Base-by-base conservation (phyloP, 53 echinoderm and acorn worm species). In the Luidia sarsii region DNA sequence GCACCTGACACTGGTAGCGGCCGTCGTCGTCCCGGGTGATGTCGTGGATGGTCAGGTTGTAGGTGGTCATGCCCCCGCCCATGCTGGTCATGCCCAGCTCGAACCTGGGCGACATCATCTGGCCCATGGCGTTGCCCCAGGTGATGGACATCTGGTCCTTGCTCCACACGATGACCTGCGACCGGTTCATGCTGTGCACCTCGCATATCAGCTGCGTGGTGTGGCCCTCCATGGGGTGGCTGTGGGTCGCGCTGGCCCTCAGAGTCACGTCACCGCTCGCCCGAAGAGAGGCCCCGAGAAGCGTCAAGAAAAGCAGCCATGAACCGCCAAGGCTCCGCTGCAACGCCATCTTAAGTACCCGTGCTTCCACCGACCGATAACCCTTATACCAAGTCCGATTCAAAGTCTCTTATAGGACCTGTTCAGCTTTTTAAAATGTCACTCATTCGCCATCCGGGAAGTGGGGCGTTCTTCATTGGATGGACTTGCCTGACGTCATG, bases 201-300 rank as follows among this genome's bases (percentile, higher is more conserved):
- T 75, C 51, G 51, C 88, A 88, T 24, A 51, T 77, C 33, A 88
- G 68, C 7, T 65, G 57, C 8, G 83, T 83, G n/a, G 60, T 13
- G 48, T 68, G 68, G 15, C 88, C 88, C 30, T 88, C 83, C 88
- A 88, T 88, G 0, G 43, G 38, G 46, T 88, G 83, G 33, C 77
- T 83, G n/a, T 75, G 77, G 0, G 75, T 66, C 48, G 77, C 67
- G 53, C 68, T 67, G 27, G 77, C 75, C 39, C 51, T 39, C 11
- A 88, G 13, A 1, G 46, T 60, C 31, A 77, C 60, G 34, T 69
- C 51, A 32, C 60, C 29, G 2, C 46, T 6, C 31, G 31, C 77
- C 10, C 15, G 60, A 31, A 54, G 2, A 33, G 20, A 57, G 39
- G 35, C 39, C 27, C 14, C 28, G 45, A 38, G 24, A 27, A 74